Percentiles rank a stretch among this genome's conserved stretches.
These are phyloP conservation scores for Drosophila orena DNA, from an alignment of 1,140 invertebrate species.

Conservation along the genomic window DNA sequence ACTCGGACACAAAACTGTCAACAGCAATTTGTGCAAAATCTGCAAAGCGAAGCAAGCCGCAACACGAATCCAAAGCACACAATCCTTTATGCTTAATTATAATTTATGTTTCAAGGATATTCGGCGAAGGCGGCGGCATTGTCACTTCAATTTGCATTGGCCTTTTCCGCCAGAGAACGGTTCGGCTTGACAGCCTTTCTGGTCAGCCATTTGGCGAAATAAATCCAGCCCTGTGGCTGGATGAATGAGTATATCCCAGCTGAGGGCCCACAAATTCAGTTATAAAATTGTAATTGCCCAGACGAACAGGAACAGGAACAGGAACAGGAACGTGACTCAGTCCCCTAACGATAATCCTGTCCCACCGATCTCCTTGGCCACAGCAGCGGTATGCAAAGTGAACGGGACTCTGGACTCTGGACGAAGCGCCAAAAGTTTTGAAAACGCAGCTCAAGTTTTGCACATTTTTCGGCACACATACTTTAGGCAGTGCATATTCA, in stretches of 20 bases:
- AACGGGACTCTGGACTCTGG: not conserved
- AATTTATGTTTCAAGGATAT: conserved; percentile 45
- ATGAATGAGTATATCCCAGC: not conserved
- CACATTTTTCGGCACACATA: not conserved
- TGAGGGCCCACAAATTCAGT: conserved; percentile 26
- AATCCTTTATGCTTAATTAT: conserved; percentile 36
- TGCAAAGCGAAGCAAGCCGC: not conserved
- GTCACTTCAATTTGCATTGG: conserved; percentile 56
- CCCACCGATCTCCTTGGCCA: not conserved
- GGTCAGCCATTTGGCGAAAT: not conserved
- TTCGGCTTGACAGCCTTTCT: not conserved
- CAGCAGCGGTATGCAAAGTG: too few relatives aligned
- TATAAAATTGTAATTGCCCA: conserved; percentile 52
- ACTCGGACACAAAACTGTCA: conserved; percentile 49
- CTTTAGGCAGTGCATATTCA: not conserved
- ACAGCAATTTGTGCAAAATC: conserved; percentile 53
- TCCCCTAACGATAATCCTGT: conserved; percentile 17
- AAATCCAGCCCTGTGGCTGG: not conserved
- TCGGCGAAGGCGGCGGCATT: conserved; percentile 4
- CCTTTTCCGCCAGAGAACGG: conserved; percentile 21
- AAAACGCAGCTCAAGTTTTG: not conserved
- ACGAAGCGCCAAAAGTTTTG: not conserved
- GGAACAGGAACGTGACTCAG: conserved; percentile 35
- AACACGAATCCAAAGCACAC: conserved; percentile 4
- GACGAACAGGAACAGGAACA: conserved; percentile 32